Evolutionary conservation across 2,113 vertebrate species (phyloP).

Genomic region (Oncorhynchus clarkii): DNA sequence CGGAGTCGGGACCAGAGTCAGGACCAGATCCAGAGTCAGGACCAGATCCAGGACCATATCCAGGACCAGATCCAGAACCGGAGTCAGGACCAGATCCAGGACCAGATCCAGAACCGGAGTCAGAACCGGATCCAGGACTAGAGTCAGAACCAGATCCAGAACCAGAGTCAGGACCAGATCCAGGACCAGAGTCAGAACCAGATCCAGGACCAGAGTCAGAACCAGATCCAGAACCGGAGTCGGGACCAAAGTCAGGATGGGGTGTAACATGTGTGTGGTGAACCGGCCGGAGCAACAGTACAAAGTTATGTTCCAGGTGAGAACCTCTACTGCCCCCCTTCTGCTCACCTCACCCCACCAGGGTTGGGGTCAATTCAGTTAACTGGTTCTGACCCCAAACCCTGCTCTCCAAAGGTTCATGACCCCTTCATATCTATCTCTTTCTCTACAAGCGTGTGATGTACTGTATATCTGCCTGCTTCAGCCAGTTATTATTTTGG

Average conservation of each 20-base stretch:
- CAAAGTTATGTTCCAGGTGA: constrained; percentile 84
- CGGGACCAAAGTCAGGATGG: constrained; percentile 65
- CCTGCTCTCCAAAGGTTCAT: no score
- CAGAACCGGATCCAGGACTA: no score
- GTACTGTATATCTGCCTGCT: no score
- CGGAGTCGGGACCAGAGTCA: not conserved
- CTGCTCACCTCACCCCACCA: not conserved
- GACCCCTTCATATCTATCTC: no score
- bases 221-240: not conserved
- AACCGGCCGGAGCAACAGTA: constrained; percentile 86
- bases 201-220: not conserved
- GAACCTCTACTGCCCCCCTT: not conserved
- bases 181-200: not conserved
- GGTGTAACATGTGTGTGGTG: constrained; percentile 87
- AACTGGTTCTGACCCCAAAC: no score
- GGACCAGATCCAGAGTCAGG: no score
- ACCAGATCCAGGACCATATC: constrained; percentile 50
- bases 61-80: no score
- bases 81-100: fast-evolving
- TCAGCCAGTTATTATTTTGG: no score
- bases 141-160: not conserved
- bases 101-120: no score
- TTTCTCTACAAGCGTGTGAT: no score
- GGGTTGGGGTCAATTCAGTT: no score
- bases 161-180: not conserved